A percentile compares a stretch with the other conserved stretches of the same genome.
Evolutionary conservation across 2,113 vertebrate species (phyloP).

Genomic region (Lamprotornis superbus): DNA sequence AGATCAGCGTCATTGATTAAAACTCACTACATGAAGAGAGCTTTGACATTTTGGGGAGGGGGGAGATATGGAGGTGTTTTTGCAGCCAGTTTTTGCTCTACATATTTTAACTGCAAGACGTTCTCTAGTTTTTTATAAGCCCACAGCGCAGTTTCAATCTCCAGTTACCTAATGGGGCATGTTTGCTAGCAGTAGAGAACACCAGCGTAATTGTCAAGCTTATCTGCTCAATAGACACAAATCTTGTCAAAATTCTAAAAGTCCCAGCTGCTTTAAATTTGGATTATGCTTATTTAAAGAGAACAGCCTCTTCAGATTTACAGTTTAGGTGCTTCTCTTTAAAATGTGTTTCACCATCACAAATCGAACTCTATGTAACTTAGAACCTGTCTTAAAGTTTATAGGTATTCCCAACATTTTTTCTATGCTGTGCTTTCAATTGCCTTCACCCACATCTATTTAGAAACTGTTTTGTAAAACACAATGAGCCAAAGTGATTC

Average conservation of each 20-base stretch:
- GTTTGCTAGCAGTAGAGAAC: background rate
- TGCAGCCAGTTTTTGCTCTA: background rate
- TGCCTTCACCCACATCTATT: background rate
- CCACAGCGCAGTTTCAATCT: background rate
- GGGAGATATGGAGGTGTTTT: background rate
- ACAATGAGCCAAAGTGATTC: background rate
- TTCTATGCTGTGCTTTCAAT: background rate
- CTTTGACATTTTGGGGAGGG: background rate
- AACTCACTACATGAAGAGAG: background rate
- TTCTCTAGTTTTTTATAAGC: background rate
- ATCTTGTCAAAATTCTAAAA: background rate
- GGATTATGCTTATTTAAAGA: background rate
- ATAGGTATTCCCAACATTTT: background rate
- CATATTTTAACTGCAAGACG: background rate
- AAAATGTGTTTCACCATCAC: background rate
- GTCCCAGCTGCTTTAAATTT: background rate
- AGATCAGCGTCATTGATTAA: constrained; percentile 32
- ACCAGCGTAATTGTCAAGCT: background rate
- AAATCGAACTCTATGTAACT: background rate
- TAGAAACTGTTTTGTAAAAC: background rate
- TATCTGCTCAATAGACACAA: background rate
- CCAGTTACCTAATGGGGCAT: background rate
- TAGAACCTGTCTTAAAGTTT: background rate
- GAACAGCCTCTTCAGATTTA: background rate
- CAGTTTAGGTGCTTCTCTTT: background rate